Evolutionary conservation across 2,113 vertebrate species (phyloP).

Genomic region (Typhlomys cinereus): DNA sequence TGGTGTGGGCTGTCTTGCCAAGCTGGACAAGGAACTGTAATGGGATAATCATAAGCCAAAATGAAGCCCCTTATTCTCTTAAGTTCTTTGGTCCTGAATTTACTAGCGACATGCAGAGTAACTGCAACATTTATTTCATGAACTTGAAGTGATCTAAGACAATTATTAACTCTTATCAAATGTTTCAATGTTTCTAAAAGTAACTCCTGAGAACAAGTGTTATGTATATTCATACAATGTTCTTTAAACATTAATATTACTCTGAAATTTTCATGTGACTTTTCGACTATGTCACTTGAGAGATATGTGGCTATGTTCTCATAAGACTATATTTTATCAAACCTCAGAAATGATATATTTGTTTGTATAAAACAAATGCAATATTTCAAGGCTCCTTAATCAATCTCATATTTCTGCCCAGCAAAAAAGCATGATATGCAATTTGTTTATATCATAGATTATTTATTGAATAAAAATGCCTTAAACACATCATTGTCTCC

Average conservation of each 20-base stretch:
- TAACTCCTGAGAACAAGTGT: not conserved
- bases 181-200: not conserved
- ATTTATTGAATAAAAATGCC: constrained; percentile 47
- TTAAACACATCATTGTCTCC: not conserved
- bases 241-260: not conserved
- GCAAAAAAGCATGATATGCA: constrained; percentile 33
- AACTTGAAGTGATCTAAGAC: not conserved
- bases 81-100: no score
- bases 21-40: no score
- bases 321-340: not conserved
- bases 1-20: no score
- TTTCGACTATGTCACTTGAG: not conserved
- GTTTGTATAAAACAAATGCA: constrained; percentile 41
- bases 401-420: constrained; percentile 17
- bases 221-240: not conserved
- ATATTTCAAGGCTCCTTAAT: constrained; percentile 4
- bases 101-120: no score
- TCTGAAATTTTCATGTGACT: not conserved
- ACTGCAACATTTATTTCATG: not conserved
- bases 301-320: not conserved
- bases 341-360: not conserved
- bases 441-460: constrained; percentile 46
- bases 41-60: no score
- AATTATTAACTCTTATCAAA: not conserved
- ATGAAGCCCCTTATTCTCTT: no score